These are phyloP conservation scores for Dicyrtoma fusca DNA, from an alignment of 2,888 invertebrate species.

Conservation along the genomic window DNA sequence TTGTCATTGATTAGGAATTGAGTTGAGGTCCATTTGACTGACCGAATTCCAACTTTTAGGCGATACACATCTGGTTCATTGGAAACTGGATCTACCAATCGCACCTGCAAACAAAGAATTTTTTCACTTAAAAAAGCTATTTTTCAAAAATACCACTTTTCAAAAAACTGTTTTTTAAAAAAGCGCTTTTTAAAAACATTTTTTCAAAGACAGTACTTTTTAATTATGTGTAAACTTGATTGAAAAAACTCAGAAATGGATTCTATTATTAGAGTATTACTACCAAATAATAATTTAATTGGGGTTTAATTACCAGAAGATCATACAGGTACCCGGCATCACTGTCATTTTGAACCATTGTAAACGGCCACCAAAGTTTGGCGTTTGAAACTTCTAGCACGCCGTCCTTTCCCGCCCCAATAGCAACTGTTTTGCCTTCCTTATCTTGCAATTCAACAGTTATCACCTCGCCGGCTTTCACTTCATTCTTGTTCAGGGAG, in stretches of 20 bases:
- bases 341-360: conserved; percentile 47
- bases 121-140: too few species aligned
- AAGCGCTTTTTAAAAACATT: too few species aligned
- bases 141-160: too few species aligned
- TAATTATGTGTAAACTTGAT: too few species aligned
- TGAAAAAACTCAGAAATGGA: too few species aligned
- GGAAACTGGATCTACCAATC: neutral
- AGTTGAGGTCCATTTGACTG: conserved; percentile 45
- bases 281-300: too few species aligned
- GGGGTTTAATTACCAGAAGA: conserved; percentile 78
- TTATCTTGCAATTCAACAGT: conserved; percentile 43
- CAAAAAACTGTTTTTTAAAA: too few species aligned
- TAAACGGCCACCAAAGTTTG: conserved; percentile 84
- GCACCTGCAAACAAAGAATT: too few species aligned
- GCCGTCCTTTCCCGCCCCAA: conserved; percentile 62
- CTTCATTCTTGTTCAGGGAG: neutral
- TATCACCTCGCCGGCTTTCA: neutral
- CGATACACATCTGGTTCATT: conserved; percentile 46
- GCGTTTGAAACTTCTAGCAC: conserved; percentile 71
- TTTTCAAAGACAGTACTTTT: too few species aligned
- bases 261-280: too few species aligned
- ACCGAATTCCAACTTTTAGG: conserved; percentile 51
- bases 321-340: conserved; percentile 77
- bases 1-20: conserved; percentile 48
- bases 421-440: conserved; percentile 41